These are phyloP conservation scores for Helogale parvula DNA, from an alignment of 2,113 vertebrate species.

Conservation along the genomic window DNA sequence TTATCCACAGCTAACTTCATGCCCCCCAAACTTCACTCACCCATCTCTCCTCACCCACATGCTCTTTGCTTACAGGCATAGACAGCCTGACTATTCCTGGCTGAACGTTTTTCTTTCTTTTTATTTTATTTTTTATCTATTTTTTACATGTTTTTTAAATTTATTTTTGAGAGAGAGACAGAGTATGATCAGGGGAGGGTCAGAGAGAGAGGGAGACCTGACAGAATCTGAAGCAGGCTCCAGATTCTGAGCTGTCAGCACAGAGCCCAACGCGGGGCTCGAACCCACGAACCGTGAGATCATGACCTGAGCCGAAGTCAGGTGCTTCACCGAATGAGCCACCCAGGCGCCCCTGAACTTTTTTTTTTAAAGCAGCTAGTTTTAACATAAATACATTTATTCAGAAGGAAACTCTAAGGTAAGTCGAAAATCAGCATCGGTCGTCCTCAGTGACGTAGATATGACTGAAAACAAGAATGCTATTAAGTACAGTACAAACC, in stretches of 20 bases:
- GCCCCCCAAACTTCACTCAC: neutral
- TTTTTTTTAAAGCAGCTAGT: neutral
- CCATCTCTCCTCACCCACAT: neutral
- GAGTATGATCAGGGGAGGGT: too few relatives aligned
- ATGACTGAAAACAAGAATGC: neutral
- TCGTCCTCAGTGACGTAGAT: neutral
- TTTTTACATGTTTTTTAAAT: too few relatives aligned
- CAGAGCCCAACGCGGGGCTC: too few relatives aligned
- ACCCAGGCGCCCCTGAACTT: too few relatives aligned
- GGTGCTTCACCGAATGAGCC: too few relatives aligned
- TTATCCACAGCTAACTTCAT: neutral
- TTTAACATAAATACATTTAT: neutral
- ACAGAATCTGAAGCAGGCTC: too few relatives aligned
- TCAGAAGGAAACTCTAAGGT: neutral
- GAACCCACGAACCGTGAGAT: too few relatives aligned
- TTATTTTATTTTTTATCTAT: too few relatives aligned
- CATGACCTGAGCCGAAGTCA: too few relatives aligned
- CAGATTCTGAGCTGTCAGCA: too few relatives aligned
- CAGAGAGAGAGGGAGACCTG: too few relatives aligned
- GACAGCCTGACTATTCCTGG: neutral
- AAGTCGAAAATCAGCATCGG: neutral
- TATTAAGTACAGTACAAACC: neutral
- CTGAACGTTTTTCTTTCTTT: neutral
- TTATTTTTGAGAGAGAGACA: too few relatives aligned
- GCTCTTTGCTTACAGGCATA: neutral